phyloP scores from a whole-genome alignment of 1,140 invertebrate species.

The Dendrolimus punctatus region DNA sequence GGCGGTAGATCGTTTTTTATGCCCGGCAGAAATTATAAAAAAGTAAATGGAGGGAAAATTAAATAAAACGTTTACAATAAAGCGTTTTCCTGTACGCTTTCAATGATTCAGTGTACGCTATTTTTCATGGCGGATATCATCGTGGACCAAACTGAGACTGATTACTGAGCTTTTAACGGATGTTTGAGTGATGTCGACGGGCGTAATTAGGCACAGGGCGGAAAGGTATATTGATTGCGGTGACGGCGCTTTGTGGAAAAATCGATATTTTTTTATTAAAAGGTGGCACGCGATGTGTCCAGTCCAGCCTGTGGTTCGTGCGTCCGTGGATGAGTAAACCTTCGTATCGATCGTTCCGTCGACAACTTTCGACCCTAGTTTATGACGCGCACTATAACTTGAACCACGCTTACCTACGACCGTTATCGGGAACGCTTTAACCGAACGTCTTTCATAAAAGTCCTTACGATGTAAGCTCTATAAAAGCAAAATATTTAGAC shows the following conservation, averaged over 20 bases:
- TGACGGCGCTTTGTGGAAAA: slow-evolving; percentile 67
- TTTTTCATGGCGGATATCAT: slow-evolving; percentile 54
- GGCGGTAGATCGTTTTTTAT: slow-evolving; percentile 70
- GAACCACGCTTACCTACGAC: slow-evolving; percentile 29
- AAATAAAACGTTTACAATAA: slow-evolving; percentile 72
- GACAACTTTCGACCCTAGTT: slow-evolving; percentile 55
- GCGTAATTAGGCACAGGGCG: slow-evolving; percentile 68
- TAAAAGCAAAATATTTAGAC: slow-evolving; percentile 9
- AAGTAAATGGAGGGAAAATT: slow-evolving; percentile 71
- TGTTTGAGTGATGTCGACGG: slow-evolving; percentile 66
- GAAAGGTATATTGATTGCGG: slow-evolving; percentile 71
- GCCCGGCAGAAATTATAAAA: slow-evolving; percentile 69
- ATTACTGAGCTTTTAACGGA: slow-evolving; percentile 60
- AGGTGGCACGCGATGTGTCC: slow-evolving; percentile 66
- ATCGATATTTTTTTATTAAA: slow-evolving; percentile 70
- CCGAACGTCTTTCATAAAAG: slow-evolving; percentile 29
- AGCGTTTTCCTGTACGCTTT: slow-evolving; percentile 69
- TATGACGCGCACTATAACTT: slow-evolving; percentile 52
- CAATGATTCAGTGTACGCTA: slow-evolving; percentile 63
- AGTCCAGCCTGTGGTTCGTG: no score
- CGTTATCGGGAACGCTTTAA: slow-evolving; percentile 23
- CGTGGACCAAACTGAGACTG: slow-evolving; percentile 29
- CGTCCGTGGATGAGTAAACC: slow-evolving; percentile 52
- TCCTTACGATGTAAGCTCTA: slow-evolving; percentile 9
- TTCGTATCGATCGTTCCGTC: slow-evolving; percentile 63